phyloP scores from a whole-genome alignment of 2,797 vertebrate genomes.

The Sebastes hubbsi region DNA sequence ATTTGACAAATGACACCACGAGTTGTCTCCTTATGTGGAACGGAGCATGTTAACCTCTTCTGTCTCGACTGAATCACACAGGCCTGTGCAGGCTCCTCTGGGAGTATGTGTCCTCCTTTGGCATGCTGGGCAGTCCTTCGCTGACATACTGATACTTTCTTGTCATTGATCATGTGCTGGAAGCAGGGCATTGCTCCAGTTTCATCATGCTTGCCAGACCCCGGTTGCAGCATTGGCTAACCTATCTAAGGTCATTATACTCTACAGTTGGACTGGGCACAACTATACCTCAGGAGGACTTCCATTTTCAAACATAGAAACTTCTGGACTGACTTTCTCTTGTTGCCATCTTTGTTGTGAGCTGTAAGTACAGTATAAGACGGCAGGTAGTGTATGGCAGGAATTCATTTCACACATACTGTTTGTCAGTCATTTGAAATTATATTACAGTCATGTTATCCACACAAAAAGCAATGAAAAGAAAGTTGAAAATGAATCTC shows the following conservation, averaged over 20 bases:
- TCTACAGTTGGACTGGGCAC: slow-evolving; percentile 42
- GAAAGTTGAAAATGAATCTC: not conserved
- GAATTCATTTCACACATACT: not conserved
- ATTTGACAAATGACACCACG: slow-evolving; percentile 72
- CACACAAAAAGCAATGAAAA: not conserved
- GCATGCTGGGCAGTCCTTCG: slow-evolving; percentile 70
- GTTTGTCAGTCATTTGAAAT: not conserved
- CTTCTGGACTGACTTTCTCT: slow-evolving; percentile 25
- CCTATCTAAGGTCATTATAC: slow-evolving; percentile 72
- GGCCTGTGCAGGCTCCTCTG: slow-evolving; percentile 56
- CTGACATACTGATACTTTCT: slow-evolving; percentile 75
- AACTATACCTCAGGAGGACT: slow-evolving; percentile 44
- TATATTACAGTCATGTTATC: not conserved
- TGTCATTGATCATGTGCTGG: slow-evolving; percentile 77
- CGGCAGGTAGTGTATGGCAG: not conserved
- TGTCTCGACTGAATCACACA: slow-evolving; percentile 49
- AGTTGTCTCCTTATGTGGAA: slow-evolving; percentile 68
- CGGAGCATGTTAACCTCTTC: slow-evolving; percentile 66
- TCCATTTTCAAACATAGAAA: slow-evolving; percentile 39
- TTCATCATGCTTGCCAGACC: slow-evolving; percentile 80
- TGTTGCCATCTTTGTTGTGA: not conserved
- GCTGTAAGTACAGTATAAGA: not conserved
- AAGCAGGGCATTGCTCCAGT: slow-evolving; percentile 76
- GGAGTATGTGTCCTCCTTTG: slow-evolving; percentile 67
- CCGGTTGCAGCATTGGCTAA: slow-evolving; percentile 53